phyloP scores from a whole-genome alignment of 64 coral and sea anemone genomes.

The Hydrozoanthus tunicans region DNA sequence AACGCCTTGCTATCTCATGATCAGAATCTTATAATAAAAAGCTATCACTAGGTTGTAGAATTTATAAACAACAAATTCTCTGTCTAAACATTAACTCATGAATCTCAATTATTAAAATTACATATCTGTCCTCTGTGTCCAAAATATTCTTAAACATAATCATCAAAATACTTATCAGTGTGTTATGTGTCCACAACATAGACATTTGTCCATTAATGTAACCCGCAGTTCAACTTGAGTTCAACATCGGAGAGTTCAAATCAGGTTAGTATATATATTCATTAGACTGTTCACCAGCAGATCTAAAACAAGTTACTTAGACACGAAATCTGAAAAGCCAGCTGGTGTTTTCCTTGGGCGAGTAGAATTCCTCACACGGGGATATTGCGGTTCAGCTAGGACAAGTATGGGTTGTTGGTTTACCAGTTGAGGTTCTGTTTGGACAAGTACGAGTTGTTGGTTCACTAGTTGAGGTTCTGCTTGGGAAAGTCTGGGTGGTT shows the following conservation, averaged over 20 bases:
- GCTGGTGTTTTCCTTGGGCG: slow-evolving; percentile 23
- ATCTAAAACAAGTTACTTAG: slow-evolving; percentile 36
- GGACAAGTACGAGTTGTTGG: background rate
- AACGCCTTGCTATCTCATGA: background rate
- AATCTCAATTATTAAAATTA: background rate
- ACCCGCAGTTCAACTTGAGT: slow-evolving; percentile 11
- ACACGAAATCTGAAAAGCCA: slow-evolving; percentile 12
- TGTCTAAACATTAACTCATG: background rate
- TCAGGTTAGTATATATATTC: background rate
- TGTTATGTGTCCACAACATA: slow-evolving; percentile 1
- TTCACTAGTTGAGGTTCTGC: slow-evolving; percentile 16
- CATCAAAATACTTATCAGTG: background rate
- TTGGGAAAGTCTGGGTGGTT: background rate
- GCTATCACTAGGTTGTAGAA: slow-evolving; percentile 16
- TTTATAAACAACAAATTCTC: background rate
- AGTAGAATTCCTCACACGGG: slow-evolving; percentile 8
- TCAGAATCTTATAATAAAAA: slow-evolving; percentile 10
- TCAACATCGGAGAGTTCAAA: slow-evolving; percentile 5
- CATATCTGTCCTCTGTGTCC: background rate
- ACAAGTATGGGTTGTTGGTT: background rate
- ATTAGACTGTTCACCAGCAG: slow-evolving; percentile 27
- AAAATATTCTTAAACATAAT: slow-evolving; percentile 6
- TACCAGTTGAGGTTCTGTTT: slow-evolving; percentile 4
- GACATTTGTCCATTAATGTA: background rate
- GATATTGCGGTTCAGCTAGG: slow-evolving; percentile 3